phyloP scores from a whole-genome alignment of 1,140 invertebrate genomes.

The Drosophila repletoides region DNA sequence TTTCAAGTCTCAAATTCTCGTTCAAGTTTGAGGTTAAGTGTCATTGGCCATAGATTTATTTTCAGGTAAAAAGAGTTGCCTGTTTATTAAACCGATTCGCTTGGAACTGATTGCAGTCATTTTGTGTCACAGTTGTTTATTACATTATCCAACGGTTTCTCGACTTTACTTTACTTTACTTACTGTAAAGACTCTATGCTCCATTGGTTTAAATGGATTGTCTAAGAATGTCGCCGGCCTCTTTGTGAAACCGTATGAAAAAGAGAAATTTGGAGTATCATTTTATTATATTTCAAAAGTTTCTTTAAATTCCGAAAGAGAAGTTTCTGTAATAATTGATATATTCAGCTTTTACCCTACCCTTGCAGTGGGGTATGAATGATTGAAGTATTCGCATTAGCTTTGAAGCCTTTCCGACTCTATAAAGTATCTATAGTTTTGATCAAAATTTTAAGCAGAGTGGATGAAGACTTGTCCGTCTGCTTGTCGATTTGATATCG shows the following conservation, averaged over 20 bases:
- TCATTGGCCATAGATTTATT: slow-evolving; percentile 18
- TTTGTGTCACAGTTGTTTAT: slow-evolving; percentile 47
- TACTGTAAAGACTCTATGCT: slow-evolving; percentile 21
- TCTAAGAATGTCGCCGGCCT: not conserved
- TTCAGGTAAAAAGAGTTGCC: slow-evolving; percentile 12
- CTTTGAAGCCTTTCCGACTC: too few relatives aligned
- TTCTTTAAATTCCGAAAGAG: too few relatives aligned
- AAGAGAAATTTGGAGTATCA: not conserved
- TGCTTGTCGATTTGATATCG: too few relatives aligned
- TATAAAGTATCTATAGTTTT: too few relatives aligned
- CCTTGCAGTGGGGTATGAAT: too few relatives aligned
- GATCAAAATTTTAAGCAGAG: too few relatives aligned
- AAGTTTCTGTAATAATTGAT: too few relatives aligned
- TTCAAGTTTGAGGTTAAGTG: slow-evolving; percentile 61
- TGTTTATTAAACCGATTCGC: slow-evolving; percentile 30
- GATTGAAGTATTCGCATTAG: too few relatives aligned
- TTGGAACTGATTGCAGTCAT: slow-evolving; percentile 58
- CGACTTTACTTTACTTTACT: slow-evolving; percentile 16
- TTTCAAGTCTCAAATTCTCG: slow-evolving; percentile 59
- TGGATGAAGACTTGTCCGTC: too few relatives aligned
- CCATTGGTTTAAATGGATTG: slow-evolving; percentile 38
- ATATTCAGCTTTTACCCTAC: too few relatives aligned
- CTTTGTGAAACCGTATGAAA: not conserved
- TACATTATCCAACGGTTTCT: slow-evolving; percentile 38
- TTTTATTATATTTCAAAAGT: not conserved